A percentile compares a stretch with the other conserved stretches of the same genome.
These are phyloP conservation scores for Cosmia pyralina DNA, from an alignment of 2,888 invertebrate species.

Conservation along the genomic window DNA sequence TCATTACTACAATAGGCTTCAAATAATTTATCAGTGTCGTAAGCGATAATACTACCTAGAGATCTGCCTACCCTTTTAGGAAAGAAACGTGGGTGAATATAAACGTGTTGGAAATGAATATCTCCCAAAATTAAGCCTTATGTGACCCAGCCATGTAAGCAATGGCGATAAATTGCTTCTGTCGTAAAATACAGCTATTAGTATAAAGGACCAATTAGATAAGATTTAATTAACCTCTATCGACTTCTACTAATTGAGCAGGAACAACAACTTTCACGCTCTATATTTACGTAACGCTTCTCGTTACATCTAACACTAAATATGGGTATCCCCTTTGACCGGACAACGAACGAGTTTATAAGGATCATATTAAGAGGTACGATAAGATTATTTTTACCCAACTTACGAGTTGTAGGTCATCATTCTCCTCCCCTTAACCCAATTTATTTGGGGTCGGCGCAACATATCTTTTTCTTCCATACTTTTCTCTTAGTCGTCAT, in stretches of 20 bases:
- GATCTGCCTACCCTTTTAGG: constrained; percentile 19
- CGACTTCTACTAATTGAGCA: constrained; percentile 33
- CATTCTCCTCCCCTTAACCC: too few relatives aligned
- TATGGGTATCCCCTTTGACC: constrained; percentile 38
- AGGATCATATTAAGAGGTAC: neutral
- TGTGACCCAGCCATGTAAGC: constrained; percentile 13
- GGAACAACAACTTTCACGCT: constrained; percentile 49
- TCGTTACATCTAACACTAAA: constrained; percentile 6
- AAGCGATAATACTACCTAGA: constrained; percentile 22
- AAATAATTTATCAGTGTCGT: constrained; percentile 34
- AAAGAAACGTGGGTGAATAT: constrained; percentile 32
- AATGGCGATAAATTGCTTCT: constrained; percentile 13
- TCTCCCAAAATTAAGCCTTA: constrained; percentile 20
- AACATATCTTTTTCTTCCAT: too few relatives aligned
- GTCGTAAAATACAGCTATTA: constrained; percentile 25
- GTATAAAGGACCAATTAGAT: constrained; percentile 47
- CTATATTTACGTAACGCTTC: constrained; percentile 43
- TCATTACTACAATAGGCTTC: constrained; percentile 11
- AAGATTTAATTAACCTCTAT: constrained; percentile 47
- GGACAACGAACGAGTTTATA: neutral
- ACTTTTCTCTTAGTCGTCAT: too few relatives aligned
- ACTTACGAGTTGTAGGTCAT: too few relatives aligned
- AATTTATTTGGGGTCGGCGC: too few relatives aligned
- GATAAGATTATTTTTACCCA: too few relatives aligned
- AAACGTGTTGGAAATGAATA: constrained; percentile 33